These are phyloP conservation scores for Parnassius apollo DNA, from an alignment of 2,888 invertebrate species.

Conservation along the genomic window DNA sequence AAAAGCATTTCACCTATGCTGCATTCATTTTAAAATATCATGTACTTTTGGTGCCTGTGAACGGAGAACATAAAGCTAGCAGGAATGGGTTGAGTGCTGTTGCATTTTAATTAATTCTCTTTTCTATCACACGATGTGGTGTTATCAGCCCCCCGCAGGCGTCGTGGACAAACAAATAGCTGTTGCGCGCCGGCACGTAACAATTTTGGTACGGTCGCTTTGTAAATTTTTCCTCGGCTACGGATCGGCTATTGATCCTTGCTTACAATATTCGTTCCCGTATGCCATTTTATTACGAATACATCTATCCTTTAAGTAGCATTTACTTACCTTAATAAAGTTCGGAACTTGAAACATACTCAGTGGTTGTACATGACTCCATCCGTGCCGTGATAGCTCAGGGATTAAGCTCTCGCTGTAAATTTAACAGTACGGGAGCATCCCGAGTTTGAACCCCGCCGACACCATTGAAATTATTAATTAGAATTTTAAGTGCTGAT, in stretches of 20 bases:
- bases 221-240: slow-evolving; percentile 48
- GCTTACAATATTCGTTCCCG: not conserved
- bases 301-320: no score
- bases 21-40: slow-evolving; percentile 49
- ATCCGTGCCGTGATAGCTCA: no score
- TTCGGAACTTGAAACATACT: no score
- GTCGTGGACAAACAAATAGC: slow-evolving; percentile 72
- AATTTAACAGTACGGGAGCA: no score
- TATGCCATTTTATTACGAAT: no score
- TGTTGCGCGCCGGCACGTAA: slow-evolving; percentile 57
- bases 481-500: no score
- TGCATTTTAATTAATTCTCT: slow-evolving; percentile 81
- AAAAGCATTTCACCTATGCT: slow-evolving; percentile 24
- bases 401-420: no score
- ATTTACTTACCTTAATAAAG: no score
- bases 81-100: slow-evolving; percentile 73
- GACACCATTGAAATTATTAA: no score
- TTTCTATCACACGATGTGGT: slow-evolving; percentile 76
- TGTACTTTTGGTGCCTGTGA: slow-evolving; percentile 40
- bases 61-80: slow-evolving; percentile 57
- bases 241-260: slow-evolving; percentile 21
- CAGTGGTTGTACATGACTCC: no score
- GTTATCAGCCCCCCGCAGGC: slow-evolving; percentile 73
- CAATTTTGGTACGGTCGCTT: slow-evolving; percentile 64
- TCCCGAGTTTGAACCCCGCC: no score